phyloP scores from a whole-genome alignment of 2,797 vertebrate species.

The Anguilla obscura region DNA sequence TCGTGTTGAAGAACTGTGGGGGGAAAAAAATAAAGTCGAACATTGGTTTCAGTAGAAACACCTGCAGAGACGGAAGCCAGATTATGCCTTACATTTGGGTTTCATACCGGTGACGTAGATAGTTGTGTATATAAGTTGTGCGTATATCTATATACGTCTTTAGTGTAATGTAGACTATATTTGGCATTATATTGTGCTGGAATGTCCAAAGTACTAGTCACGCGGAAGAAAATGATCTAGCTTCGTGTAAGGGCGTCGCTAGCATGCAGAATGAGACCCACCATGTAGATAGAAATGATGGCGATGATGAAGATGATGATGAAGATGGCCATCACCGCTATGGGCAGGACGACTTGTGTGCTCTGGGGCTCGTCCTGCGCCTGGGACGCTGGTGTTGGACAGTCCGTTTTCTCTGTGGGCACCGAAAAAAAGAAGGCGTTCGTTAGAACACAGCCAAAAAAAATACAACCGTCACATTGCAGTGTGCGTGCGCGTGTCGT shows the following conservation, averaged over 20 bases:
- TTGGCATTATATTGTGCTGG: neutral
- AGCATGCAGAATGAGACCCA: neutral
- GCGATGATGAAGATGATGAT: slow-evolving; percentile 44
- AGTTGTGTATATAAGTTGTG: neutral
- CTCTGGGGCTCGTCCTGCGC: neutral
- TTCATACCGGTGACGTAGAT: neutral
- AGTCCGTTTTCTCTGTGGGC: slow-evolving; percentile 26
- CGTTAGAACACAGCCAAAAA: neutral
- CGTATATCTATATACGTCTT: neutral
- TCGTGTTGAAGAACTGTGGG: slow-evolving; percentile 42
- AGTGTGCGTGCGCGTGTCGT: neutral
- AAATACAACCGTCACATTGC: neutral
- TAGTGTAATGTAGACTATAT: neutral
- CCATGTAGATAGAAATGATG: slow-evolving; percentile 30
- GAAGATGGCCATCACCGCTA: slow-evolving; percentile 43
- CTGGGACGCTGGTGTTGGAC: slow-evolving; percentile 12
- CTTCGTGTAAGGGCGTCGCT: neutral
- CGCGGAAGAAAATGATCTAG: neutral
- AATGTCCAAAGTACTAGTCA: neutral
- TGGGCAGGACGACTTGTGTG: slow-evolving; percentile 12
- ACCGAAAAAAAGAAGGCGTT: neutral
- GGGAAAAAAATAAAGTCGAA: neutral
- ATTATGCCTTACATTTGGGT: neutral
- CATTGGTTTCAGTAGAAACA: slow-evolving; percentile 42
- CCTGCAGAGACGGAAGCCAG: neutral